A percentile compares a stretch with the other conserved stretches of the same genome.
Conservation (phyloP, 92 coral and sea anemone genomes). For the Palythoa grandis region DNA sequence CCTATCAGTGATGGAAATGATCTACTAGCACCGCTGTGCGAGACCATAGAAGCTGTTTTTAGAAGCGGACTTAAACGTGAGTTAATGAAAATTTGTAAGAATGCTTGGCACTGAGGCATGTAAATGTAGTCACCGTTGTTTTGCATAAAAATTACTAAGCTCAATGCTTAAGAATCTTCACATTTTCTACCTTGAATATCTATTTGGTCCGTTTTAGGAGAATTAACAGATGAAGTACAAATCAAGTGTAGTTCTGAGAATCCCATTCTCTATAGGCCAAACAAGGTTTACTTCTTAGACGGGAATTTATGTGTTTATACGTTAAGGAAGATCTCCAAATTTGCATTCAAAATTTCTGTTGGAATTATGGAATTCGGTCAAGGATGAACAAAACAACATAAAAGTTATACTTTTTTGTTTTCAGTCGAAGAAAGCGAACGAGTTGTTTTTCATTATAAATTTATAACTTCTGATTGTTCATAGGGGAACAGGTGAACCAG, state of each 20-base stretch:
- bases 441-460: slow-evolving; percentile 23
- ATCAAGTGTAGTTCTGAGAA: not conserved
- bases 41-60: slow-evolving; percentile 66
- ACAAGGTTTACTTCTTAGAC: no score
- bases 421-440: not conserved
- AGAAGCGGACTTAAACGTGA: slow-evolving; percentile 83
- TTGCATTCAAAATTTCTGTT: slow-evolving; percentile 12
- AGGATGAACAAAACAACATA: slow-evolving; percentile 20
- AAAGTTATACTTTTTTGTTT: not conserved
- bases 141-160: slow-evolving; percentile 5
- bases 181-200: not conserved
- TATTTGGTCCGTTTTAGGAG: not conserved
- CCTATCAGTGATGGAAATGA: slow-evolving; percentile 71
- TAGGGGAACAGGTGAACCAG: slow-evolving; percentile 30
- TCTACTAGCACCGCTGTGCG: slow-evolving; percentile 70
- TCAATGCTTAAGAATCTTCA: not conserved
- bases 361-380: not conserved
- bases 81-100: slow-evolving; percentile 33
- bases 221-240: not conserved
- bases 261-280: not conserved
- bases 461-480: slow-evolving; percentile 1
- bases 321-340: slow-evolving; percentile 39
- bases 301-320: not conserved
- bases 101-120: slow-evolving; percentile 27
- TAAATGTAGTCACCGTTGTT: slow-evolving; percentile 11